phyloP scores from a whole-genome alignment of 2,113 vertebrate genomes.

The Ceyx cyanopectus region DNA sequence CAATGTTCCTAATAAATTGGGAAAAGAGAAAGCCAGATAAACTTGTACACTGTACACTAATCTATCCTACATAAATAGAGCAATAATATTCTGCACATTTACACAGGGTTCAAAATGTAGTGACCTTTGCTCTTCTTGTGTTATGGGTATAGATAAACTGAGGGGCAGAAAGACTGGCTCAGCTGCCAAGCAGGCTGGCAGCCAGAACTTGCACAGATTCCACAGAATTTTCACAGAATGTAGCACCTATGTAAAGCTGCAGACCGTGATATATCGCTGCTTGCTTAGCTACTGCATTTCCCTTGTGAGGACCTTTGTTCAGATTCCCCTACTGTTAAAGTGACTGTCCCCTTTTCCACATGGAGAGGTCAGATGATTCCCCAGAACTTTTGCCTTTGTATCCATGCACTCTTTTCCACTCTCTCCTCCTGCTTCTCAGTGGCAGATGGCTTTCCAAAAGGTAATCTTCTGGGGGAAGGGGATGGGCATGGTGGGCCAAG shows the following conservation, averaged over 20 bases:
- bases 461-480: not conserved
- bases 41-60: not conserved
- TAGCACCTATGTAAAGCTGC: not conserved
- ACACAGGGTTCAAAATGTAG: not conserved
- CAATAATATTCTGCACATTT: not conserved
- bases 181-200: not conserved
- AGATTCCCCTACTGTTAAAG: not conserved
- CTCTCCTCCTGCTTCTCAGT: not conserved
- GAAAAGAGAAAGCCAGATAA: not conserved
- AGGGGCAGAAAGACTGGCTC: not conserved
- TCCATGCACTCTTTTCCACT: too few species aligned
- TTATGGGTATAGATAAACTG: not conserved
- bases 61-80: not conserved
- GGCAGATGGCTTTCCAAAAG: not conserved
- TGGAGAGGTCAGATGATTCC: not conserved
- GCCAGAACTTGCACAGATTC: not conserved
- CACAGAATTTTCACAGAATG: not conserved
- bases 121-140: not conserved
- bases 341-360: not conserved
- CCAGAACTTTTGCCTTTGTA: not conserved
- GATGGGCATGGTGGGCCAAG: not conserved
- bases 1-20: not conserved
- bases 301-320: not conserved
- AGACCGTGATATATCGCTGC: fast-evolving
- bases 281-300: not conserved